Percentiles rank a stretch among this genome's conserved stretches.
These are phyloP conservation scores for Pluvianellus socialis DNA, from an alignment of 2,113 vertebrate species.

Conservation along the genomic window DNA sequence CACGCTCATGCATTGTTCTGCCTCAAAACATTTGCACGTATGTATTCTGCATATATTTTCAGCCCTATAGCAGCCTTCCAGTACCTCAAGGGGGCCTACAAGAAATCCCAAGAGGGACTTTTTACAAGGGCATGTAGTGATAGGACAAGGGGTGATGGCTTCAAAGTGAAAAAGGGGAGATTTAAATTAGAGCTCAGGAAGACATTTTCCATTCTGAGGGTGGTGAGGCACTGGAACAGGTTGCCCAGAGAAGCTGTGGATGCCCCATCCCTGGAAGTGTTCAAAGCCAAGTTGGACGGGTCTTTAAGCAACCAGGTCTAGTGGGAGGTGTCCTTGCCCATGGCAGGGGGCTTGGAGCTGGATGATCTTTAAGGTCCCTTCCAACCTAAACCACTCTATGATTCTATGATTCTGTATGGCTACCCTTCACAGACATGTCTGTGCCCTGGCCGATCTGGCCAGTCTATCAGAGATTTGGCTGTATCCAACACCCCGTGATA, in stretches of 20 bases:
- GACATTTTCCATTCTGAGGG: not conserved
- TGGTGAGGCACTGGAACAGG: not conserved
- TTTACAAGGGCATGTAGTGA: not conserved
- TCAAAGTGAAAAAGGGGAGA: not conserved
- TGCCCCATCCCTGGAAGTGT: not conserved
- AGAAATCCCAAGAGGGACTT: not conserved
- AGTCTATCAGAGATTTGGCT: not conserved
- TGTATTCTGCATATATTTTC: not conserved
- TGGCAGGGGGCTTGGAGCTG: not conserved
- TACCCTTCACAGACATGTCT: not conserved
- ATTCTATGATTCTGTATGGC: not conserved
- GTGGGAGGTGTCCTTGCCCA: not conserved
- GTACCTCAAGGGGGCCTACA: not conserved
- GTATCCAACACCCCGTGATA: not conserved
- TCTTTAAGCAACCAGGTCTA: not conserved
- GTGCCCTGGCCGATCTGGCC: not conserved
- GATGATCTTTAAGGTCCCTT: not conserved
- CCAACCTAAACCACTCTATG: not conserved
- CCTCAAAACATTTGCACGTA: not conserved
- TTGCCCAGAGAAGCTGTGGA: not conserved
- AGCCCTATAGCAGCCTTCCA: not conserved
- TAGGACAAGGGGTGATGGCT: not conserved
- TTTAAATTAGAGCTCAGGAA: not conserved
- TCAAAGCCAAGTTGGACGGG: not conserved
- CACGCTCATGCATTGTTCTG: accelerated